These are phyloP conservation scores for Sebastes paucispinis DNA, from an alignment of 2,797 vertebrate species.

Conservation along the genomic window DNA sequence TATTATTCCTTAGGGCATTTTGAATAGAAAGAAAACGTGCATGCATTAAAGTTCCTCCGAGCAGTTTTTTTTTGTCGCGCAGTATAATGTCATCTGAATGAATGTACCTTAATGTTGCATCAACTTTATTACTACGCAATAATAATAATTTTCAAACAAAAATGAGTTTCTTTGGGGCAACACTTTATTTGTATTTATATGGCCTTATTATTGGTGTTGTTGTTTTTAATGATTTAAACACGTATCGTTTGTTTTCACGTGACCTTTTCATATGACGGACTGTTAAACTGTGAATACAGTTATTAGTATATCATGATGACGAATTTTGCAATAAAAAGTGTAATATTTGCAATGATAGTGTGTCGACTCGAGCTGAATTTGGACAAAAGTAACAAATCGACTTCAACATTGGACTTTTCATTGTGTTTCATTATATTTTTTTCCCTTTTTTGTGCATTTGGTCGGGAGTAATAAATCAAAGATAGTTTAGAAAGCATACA, in stretches of 20 bases:
- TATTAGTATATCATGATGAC: slow-evolving; percentile 37
- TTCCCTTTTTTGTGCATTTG: not conserved
- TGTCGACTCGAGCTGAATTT: not conserved
- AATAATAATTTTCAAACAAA: not conserved
- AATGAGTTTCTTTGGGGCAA: slow-evolving; percentile 17
- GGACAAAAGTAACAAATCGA: not conserved
- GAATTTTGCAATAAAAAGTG: slow-evolving; percentile 70
- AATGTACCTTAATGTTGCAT: slow-evolving; percentile 68
- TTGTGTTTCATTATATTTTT: not conserved
- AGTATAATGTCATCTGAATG: slow-evolving; percentile 65
- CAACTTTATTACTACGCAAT: slow-evolving; percentile 11
- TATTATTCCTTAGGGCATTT: not conserved
- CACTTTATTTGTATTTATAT: slow-evolving; percentile 55
- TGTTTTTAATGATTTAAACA: not conserved
- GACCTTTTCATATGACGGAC: slow-evolving; percentile 56
- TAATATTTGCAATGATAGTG: slow-evolving; percentile 48
- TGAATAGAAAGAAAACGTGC: slow-evolving; percentile 31
- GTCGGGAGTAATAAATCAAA: not conserved
- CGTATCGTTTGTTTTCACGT: slow-evolving; percentile 41
- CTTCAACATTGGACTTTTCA: not conserved
- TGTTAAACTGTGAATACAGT: slow-evolving; percentile 60
- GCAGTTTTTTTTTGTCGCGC: slow-evolving; percentile 52
- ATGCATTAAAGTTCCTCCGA: slow-evolving; percentile 51
- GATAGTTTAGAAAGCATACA: not conserved
- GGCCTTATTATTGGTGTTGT: slow-evolving; percentile 50